A percentile compares a stretch with the other conserved stretches of the same genome.
Conservation (phyloP, 1,140 invertebrate genomes). For the Sitodiplosis mosellana region DNA sequence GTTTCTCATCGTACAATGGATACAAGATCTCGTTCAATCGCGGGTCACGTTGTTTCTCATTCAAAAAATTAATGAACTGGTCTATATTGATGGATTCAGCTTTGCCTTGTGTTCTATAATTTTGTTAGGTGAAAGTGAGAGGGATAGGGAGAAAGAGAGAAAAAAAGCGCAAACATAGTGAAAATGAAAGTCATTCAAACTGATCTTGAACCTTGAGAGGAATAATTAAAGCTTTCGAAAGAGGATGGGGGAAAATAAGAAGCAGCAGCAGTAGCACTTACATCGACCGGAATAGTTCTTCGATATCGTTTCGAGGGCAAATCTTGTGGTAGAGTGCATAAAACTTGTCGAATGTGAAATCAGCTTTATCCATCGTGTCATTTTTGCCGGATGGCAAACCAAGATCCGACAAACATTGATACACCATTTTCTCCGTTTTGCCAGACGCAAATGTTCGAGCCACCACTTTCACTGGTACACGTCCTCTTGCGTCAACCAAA, state of each 20-base stretch:
- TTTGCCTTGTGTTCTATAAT: conserved; percentile 73
- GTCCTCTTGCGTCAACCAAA: conserved; percentile 78
- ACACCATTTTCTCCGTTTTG: conserved; percentile 94
- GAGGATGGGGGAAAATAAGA: background rate
- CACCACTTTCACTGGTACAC: conserved; percentile 93
- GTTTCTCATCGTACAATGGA: conserved; percentile 89
- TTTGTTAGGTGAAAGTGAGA: conserved; percentile 7
- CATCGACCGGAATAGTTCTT: conserved; percentile 94
- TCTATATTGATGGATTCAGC: conserved; percentile 68
- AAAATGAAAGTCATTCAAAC: background rate
- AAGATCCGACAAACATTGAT: conserved; percentile 88
- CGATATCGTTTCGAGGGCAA: conserved; percentile 96
- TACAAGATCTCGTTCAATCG: conserved; percentile 97
- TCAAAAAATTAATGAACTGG: conserved; percentile 87
- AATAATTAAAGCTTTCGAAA: background rate
- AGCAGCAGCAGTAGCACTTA: conserved; percentile 35
- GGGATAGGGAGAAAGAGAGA: conserved; percentile 4
- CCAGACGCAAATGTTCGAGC: conserved; percentile 93
- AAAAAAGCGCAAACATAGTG: conserved; percentile 3
- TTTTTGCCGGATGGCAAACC: conserved; percentile 91
- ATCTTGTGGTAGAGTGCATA: conserved; percentile 97
- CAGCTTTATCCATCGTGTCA: conserved; percentile 83
- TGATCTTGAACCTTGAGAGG: background rate
- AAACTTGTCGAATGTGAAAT: conserved; percentile 98
- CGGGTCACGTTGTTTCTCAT: conserved; percentile 97